phyloP scores from a whole-genome alignment of 2,888 invertebrate species.

The Diarsia mendica region DNA sequence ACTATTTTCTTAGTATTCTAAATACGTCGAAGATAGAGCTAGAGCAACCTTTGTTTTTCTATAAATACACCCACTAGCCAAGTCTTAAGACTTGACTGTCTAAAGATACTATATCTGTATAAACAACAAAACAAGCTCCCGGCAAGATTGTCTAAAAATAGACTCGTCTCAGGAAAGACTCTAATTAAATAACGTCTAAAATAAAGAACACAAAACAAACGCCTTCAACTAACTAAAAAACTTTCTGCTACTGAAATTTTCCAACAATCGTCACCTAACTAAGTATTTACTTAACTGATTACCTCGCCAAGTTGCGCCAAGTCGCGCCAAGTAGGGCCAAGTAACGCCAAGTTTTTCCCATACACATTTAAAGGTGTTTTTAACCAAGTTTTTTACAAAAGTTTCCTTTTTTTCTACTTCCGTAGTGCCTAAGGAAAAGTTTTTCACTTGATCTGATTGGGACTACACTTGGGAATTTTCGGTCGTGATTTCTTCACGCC shows the following conservation, averaged over 20 bases:
- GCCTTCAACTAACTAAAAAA: slow-evolving; percentile 50
- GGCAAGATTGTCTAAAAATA: slow-evolving; percentile 27
- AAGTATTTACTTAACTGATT: slow-evolving; percentile 69
- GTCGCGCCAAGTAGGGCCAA: slow-evolving; percentile 44
- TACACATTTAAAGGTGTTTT: slow-evolving; percentile 63
- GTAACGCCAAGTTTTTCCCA: slow-evolving; percentile 49
- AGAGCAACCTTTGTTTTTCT: neutral
- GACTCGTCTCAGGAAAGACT: slow-evolving; percentile 8
- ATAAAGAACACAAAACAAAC: slow-evolving; percentile 53
- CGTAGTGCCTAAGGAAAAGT: slow-evolving; percentile 54
- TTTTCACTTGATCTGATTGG: slow-evolving; percentile 62
- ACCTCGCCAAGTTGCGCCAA: slow-evolving; percentile 53
- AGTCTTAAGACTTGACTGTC: neutral
- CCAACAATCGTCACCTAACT: slow-evolving; percentile 65
- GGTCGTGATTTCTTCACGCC: slow-evolving; percentile 55
- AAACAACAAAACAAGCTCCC: slow-evolving; percentile 7
- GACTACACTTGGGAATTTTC: slow-evolving; percentile 55
- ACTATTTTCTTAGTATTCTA: neutral
- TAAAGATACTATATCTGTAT: neutral
- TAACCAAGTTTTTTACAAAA: slow-evolving; percentile 49
- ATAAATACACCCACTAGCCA: neutral
- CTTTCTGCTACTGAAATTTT: slow-evolving; percentile 44
- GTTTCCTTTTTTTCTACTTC: slow-evolving; percentile 49
- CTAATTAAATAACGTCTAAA: slow-evolving; percentile 43
- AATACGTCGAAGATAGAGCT: neutral